These are phyloP conservation scores for Chloropsis cyanopogon DNA, from an alignment of 2,113 vertebrate genomes.

Conservation along the genomic window DNA sequence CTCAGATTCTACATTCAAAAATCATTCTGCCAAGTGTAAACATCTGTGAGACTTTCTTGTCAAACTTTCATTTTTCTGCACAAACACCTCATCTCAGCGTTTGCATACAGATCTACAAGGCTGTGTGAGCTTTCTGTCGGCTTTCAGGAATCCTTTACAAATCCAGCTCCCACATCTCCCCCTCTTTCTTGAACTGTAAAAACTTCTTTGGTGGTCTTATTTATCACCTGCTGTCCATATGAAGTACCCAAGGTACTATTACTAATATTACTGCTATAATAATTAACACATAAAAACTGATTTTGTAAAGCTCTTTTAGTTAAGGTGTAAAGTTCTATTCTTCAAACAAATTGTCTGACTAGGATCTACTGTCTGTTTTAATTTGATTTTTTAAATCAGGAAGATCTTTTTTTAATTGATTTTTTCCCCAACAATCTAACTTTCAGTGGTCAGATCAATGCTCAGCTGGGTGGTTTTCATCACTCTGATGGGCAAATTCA, in stretches of 20 bases:
- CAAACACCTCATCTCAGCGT: not conserved
- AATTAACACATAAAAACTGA: not conserved
- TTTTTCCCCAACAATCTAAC: not conserved
- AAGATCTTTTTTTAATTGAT: not conserved
- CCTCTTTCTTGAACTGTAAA: not conserved
- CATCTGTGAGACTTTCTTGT: too few relatives aligned
- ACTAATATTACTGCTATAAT: not conserved
- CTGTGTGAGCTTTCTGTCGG: not conserved
- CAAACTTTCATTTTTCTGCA: too few relatives aligned
- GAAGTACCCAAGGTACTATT: not conserved
- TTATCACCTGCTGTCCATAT: not conserved
- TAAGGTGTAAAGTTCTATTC: not conserved
- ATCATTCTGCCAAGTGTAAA: too few relatives aligned
- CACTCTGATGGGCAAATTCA: not conserved
- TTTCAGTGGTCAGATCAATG: not conserved
- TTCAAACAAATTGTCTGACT: not conserved
- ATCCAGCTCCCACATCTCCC: not conserved
- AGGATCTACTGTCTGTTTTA: not conserved
- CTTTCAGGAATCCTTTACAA: not conserved
- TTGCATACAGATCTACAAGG: not conserved
- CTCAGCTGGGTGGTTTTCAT: not conserved
- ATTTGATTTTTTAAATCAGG: not conserved
- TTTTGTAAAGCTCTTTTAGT: not conserved
- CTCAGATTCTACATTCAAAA: too few relatives aligned
- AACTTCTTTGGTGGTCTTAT: not conserved